These are phyloP conservation scores for Lordiphosa fenestrarum DNA, from an alignment of 2,888 invertebrate genomes.

Conservation along the genomic window DNA sequence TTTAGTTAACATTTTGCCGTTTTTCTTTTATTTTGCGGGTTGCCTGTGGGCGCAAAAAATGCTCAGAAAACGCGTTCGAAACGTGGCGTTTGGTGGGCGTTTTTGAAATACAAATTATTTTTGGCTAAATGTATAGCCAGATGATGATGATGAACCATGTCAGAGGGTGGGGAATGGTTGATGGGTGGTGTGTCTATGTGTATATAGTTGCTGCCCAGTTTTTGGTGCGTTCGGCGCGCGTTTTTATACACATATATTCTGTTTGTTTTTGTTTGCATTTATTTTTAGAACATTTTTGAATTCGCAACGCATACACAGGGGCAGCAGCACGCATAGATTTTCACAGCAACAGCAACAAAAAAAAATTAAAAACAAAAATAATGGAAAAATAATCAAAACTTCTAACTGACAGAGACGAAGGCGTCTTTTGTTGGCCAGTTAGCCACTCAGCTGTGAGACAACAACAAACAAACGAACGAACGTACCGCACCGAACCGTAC, in stretches of 20 bases:
- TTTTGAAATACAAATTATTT: constrained; percentile 8
- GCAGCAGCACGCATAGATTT: constrained; percentile 19
- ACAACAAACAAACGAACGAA: constrained; percentile 20
- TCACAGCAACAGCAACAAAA: constrained; percentile 3
- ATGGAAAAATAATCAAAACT: constrained; percentile 17
- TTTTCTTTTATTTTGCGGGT: constrained; percentile 21
- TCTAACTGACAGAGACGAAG: constrained; percentile 1
- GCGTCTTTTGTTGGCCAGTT: background rate
- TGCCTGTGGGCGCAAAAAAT: constrained; percentile 13
- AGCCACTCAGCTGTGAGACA: constrained; percentile 50
- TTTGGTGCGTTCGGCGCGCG: constrained; percentile 15
- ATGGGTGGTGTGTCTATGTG: constrained; percentile 14
- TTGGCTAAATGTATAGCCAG: constrained; percentile 61
- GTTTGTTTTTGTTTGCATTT: constrained; percentile 63
- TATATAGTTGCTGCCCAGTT: constrained; percentile 31
- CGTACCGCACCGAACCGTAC: constrained; percentile 39
- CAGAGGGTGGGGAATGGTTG: constrained; percentile 11
- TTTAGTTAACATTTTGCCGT: constrained; percentile 52
- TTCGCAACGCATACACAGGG: constrained; percentile 57
- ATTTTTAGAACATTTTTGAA: constrained; percentile 67
- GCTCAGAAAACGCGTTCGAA: constrained; percentile 29
- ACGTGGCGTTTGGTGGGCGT: constrained; percentile 32
- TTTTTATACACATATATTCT: constrained; percentile 31
- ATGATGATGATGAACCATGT: constrained; percentile 36
- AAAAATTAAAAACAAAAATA: background rate